Evolutionary conservation across 1,140 invertebrate species (phyloP).

Genomic region (Drosophila sturtevanti): DNA sequence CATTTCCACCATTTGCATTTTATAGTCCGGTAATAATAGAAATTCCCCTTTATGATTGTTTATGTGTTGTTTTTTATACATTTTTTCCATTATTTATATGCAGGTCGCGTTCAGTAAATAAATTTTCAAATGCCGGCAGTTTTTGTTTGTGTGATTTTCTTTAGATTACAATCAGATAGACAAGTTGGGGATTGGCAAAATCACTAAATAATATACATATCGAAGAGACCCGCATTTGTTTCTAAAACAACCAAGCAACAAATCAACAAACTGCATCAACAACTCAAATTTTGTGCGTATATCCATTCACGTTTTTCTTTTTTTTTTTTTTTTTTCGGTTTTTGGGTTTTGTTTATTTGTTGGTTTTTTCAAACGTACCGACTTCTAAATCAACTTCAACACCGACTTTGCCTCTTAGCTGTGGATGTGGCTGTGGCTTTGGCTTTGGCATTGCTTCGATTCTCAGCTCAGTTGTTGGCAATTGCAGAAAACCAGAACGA

Average conservation of each 20-base stretch:
- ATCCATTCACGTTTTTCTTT: constrained; percentile 40
- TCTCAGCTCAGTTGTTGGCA: constrained; percentile 39
- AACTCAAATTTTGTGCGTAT: constrained; percentile 33
- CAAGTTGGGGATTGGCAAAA: constrained; percentile 43
- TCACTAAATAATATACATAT: not conserved
- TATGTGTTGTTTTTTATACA: not conserved
- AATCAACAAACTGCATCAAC: constrained; percentile 20
- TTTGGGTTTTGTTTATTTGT: constrained; percentile 25
- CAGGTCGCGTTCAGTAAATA: constrained; percentile 29
- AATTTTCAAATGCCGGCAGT: constrained; percentile 54
- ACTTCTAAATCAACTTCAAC: constrained; percentile 43
- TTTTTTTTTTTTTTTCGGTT: constrained; percentile 28
- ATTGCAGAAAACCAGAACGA: constrained; percentile 74
- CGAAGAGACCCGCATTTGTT: constrained; percentile 3
- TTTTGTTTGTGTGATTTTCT: constrained; percentile 1
- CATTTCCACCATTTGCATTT: not conserved
- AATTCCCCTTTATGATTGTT: not conserved
- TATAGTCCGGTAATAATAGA: not conserved
- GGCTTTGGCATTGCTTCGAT: constrained; percentile 25
- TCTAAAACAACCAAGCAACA: not conserved
- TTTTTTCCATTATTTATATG: constrained; percentile 45
- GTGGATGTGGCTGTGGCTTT: not conserved
- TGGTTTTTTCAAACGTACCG: constrained; percentile 35
- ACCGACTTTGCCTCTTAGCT: constrained; percentile 14
- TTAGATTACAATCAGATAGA: constrained; percentile 25